Conservation (phyloP, 2,113 vertebrate species). For the Neodon shergylaensis region DNA sequence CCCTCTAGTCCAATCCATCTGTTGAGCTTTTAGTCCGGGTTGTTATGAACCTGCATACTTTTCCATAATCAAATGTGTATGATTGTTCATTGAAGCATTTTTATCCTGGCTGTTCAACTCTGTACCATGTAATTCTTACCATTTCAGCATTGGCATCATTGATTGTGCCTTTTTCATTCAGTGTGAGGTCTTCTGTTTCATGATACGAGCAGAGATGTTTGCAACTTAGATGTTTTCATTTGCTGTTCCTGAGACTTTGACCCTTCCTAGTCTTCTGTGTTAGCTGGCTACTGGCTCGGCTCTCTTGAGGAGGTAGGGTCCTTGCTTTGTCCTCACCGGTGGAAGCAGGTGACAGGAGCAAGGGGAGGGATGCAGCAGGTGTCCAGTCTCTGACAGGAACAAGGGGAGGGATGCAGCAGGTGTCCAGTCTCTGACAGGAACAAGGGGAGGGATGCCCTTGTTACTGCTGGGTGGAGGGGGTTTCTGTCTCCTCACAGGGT, state of each 20-base stretch:
- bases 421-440: not conserved
- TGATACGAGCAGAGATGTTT: not conserved
- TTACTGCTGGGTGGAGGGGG: not conserved
- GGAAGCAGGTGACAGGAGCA: not conserved
- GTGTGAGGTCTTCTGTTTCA: not conserved
- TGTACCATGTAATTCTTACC: not conserved
- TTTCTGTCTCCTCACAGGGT: not conserved
- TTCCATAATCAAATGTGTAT: not conserved
- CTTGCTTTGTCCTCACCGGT: no score
- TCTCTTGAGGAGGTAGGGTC: not conserved
- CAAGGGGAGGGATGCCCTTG: not conserved
- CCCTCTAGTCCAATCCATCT: not conserved
- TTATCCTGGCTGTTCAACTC: conserved; percentile 3
- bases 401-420: not conserved
- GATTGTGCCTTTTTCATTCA: not conserved
- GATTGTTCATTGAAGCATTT: not conserved
- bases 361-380: not conserved
- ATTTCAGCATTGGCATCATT: not conserved
- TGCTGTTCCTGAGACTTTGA: not conserved
- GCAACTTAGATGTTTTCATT: not conserved
- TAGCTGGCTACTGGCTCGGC: not conserved
- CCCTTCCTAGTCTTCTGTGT: not conserved
- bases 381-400: not conserved
- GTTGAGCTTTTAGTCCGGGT: not conserved
- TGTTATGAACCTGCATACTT: not conserved